Percentiles rank a stretch among this genome's conserved stretches.
These are phyloP conservation scores for Synanthedon myopaeformis DNA, from an alignment of 2,888 invertebrate species.

Conservation along the genomic window DNA sequence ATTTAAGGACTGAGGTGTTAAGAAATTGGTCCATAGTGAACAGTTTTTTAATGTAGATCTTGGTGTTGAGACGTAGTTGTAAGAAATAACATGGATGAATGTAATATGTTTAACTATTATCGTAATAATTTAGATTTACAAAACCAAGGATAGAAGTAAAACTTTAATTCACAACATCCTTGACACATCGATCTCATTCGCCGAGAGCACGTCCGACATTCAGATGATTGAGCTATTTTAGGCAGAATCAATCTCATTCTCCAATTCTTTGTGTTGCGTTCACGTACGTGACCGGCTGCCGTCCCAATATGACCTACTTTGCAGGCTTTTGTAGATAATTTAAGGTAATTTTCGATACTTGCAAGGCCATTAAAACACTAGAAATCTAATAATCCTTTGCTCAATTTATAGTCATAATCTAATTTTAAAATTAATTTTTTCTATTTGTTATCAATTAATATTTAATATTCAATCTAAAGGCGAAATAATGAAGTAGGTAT, in stretches of 20 bases:
- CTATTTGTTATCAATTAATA: too few relatives aligned
- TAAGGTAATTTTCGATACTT: conserved; percentile 10
- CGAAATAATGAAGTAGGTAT: conserved; percentile 29
- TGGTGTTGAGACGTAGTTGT: too few relatives aligned
- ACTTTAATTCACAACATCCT: conserved; percentile 25
- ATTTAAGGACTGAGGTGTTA: too few relatives aligned
- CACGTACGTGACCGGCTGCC: conserved; percentile 37
- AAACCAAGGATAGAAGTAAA: background rate
- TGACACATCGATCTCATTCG: conserved; percentile 27
- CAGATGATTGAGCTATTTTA: conserved; percentile 31
- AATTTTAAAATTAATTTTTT: conserved; percentile 11
- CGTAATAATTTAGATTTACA: too few relatives aligned
- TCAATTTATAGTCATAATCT: too few relatives aligned
- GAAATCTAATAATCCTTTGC: background rate
- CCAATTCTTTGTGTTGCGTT: conserved; percentile 24
- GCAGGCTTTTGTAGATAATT: conserved; percentile 32
- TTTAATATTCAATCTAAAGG: conserved; percentile 20
- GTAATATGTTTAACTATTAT: too few relatives aligned
- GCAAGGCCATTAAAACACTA: conserved; percentile 14
- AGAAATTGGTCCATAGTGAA: too few relatives aligned
- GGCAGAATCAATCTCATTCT: conserved; percentile 32
- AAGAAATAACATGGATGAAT: too few relatives aligned
- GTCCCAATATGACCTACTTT: conserved; percentile 33
- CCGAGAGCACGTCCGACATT: conserved; percentile 25
- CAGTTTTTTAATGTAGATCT: too few relatives aligned